These are phyloP conservation scores for Umimayanthus chanpuru DNA, from an alignment of 92 coral and sea anemone genomes.

Conservation along the genomic window DNA sequence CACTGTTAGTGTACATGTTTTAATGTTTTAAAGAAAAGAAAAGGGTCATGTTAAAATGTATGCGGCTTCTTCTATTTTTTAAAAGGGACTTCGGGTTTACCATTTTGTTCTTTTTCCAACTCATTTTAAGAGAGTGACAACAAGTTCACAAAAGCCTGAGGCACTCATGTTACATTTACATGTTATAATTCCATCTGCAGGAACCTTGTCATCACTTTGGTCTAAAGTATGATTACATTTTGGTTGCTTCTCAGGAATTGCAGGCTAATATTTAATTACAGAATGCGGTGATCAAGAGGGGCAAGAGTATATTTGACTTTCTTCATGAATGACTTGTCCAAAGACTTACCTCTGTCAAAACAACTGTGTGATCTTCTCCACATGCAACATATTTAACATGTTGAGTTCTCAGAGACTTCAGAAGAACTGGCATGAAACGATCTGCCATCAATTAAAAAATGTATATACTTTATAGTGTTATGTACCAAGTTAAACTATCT, in stretches of 20 bases:
- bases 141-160: too few relatives aligned
- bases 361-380: slow-evolving; percentile 94
- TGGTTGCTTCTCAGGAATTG: neutral
- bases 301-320: too few relatives aligned
- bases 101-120: too few relatives aligned
- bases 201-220: neutral
- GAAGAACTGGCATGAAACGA: slow-evolving; percentile 74
- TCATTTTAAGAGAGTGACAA: neutral
- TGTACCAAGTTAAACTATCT: too few relatives aligned
- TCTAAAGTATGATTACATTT: neutral
- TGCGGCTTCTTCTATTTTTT: too few relatives aligned
- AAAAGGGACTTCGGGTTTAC: too few relatives aligned
- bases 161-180: too few relatives aligned
- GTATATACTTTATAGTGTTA: too few relatives aligned
- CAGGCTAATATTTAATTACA: neutral
- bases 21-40: too few relatives aligned
- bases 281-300: neutral
- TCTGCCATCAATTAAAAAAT: slow-evolving; percentile 50
- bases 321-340: neutral
- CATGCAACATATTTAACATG: slow-evolving; percentile 79
- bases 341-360: slow-evolving; percentile 73
- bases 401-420: slow-evolving; percentile 85
- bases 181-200: neutral
- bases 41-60: too few relatives aligned
- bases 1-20: too few relatives aligned